Evolutionary conservation across 1,140 invertebrate species (phyloP).

Genomic region (Portunus trituberculatus): DNA sequence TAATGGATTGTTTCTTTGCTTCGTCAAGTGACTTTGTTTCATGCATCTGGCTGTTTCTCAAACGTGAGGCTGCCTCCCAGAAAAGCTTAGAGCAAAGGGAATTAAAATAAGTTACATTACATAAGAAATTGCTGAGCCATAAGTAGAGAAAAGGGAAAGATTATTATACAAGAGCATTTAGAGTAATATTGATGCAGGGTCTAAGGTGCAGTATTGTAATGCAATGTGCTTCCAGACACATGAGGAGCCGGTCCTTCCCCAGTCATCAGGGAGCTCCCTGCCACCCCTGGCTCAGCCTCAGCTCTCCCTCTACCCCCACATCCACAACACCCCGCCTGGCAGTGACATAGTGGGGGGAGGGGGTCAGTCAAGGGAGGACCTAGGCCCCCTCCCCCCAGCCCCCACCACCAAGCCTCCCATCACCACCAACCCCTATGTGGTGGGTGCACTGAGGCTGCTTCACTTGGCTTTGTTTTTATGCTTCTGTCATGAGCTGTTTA

Average conservation of each 20-base stretch:
- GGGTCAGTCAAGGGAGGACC: constrained; percentile 68
- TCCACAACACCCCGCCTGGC: constrained; percentile 72
- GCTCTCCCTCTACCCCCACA: constrained; percentile 75
- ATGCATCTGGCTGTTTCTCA: too few species aligned
- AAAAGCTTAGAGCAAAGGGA: too few species aligned
- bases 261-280: constrained; percentile 56
- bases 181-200: too few species aligned
- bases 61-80: too few species aligned
- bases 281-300: constrained; percentile 73
- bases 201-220: too few species aligned
- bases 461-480: background rate
- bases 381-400: constrained; percentile 67
- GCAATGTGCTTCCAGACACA: constrained; percentile 28
- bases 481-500: too few species aligned
- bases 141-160: too few species aligned
- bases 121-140: too few species aligned
- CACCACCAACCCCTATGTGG: constrained; percentile 72
- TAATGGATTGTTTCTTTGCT: too few species aligned
- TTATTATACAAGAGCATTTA: too few species aligned
- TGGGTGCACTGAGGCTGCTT: constrained; percentile 8
- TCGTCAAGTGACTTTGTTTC: too few species aligned
- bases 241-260: constrained; percentile 63
- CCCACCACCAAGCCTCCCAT: constrained; percentile 72
- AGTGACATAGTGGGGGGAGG: constrained; percentile 68
- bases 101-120: too few species aligned